Evolutionary conservation across 2,888 invertebrate genomes (phyloP), one percentile per base, ranked within the genome.

Genomic region (Eubasilissa splendida): DNA sequence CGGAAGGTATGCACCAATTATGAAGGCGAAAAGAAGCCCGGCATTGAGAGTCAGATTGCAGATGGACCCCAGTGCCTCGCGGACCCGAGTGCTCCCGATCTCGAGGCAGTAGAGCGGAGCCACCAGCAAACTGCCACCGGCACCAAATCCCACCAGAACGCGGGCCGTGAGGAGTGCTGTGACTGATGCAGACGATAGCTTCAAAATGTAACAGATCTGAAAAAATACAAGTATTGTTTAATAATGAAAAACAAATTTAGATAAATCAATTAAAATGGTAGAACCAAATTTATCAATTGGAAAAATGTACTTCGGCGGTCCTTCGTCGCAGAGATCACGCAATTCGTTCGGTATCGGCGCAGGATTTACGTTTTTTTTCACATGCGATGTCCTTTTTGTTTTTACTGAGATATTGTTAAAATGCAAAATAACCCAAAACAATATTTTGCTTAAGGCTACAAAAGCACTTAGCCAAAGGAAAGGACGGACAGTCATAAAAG

Each of bases 51-150:
- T 86, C 8, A 91, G 84, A 84, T 90, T 91, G 81, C 92, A 91
- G 85, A 92, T 88, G 1, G 92, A 90, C 0, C 93, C 93, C 5
- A 93, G 86, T 10, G 90, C 86, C 0, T 93, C 94, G 84, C 93
- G 87, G 0, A 88, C 86, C 9, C 84, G 84, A 68, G 91, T 89
- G 10, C 92, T 90, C 7, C 93, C 90, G 14, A 92, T 91, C 85
- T 94, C 94, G 1, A 88, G 87, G 1, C 90, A 86, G 85, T 88
- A 91, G 7, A 92, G 86, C 0, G 92, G 89, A 0, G 87, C 87
- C 12, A 90, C 86, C n/a, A 90, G 88, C 4, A 91, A 86, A 0
- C 88, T 85, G 53, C 91, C 87, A 1, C 90, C 90, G 7, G 87
- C 88, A 0, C 89, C 90, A 0, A 91, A 82, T 0, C 93, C 93